Evolutionary conservation across 1,140 invertebrate species (phyloP).

Genomic region (Brachionus sp.): DNA sequence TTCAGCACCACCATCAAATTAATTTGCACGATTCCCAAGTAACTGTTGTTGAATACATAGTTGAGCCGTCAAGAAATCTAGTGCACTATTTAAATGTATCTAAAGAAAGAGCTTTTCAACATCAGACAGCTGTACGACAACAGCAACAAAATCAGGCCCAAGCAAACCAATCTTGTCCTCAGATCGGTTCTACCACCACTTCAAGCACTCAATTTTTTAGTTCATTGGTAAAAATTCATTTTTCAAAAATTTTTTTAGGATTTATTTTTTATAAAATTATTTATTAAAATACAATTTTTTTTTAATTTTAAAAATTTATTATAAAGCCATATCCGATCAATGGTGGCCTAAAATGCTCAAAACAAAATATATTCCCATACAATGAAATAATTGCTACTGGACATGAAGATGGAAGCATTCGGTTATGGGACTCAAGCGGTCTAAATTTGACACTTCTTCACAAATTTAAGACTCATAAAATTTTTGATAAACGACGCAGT

Average conservation of each 20-base stretch:
- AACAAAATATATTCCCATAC: conserved; percentile 16
- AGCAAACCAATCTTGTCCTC: neutral
- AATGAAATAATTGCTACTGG: conserved; percentile 38
- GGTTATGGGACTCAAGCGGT: conserved; percentile 33
- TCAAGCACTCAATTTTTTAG: conserved; percentile 34
- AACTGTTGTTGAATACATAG: conserved; percentile 60
- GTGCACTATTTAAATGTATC: conserved; percentile 2
- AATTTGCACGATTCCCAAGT: conserved; percentile 96
- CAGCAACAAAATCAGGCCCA: conserved; percentile 15
- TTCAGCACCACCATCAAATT: conserved; percentile 99
- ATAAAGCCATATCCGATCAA: conserved; percentile 23
- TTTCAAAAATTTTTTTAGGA: neutral
- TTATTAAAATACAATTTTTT: neutral
- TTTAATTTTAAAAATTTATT: neutral
- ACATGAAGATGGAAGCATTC: conserved; percentile 26
- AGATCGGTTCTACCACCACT: neutral
- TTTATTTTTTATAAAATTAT: neutral
- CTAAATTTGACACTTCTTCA: neutral
- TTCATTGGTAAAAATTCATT: neutral
- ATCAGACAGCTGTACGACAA: neutral
- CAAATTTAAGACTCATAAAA: conserved; percentile 42
- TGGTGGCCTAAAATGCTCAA: conserved; percentile 36
- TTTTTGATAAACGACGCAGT: conserved; percentile 42
- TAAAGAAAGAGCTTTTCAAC: neutral
- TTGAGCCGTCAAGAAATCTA: neutral